These are phyloP conservation scores for Neolamprologus ventralis DNA, from an alignment of 2,113 vertebrate species.

Conservation along the genomic window DNA sequence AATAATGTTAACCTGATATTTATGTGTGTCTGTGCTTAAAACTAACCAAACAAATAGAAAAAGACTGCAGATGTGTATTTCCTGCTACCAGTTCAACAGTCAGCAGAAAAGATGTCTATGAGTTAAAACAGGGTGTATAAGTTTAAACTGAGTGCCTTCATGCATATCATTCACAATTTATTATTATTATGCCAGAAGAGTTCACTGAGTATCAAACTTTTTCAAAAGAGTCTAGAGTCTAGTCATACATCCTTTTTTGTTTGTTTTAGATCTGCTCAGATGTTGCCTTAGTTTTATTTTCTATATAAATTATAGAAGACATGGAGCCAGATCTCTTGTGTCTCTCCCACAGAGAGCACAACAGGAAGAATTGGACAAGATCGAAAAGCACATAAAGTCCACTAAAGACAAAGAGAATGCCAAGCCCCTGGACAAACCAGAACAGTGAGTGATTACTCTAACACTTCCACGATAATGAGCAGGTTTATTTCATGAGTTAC, in stretches of 20 bases:
- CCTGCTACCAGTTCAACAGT: not conserved
- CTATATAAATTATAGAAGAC: not conserved
- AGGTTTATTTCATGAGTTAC: not conserved
- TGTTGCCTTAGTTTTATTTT: not conserved
- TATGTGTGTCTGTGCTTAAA: not conserved
- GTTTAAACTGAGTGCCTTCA: not conserved
- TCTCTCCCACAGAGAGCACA: conserved; percentile 82
- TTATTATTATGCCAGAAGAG: not conserved
- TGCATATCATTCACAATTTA: not conserved
- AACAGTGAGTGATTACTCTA: conserved; percentile 81
- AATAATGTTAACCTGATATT: not conserved
- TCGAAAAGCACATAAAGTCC: conserved; percentile 88
- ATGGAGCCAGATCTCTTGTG: not conserved
- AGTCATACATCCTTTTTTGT: not conserved
- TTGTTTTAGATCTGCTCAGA: not conserved
- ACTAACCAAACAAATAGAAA: not conserved
- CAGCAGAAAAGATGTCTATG: not conserved
- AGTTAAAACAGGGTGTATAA: not conserved
- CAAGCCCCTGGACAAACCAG: conserved; percentile 94
- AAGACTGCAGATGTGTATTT: not conserved
- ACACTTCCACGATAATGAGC: not conserved
- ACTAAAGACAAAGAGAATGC: conserved; percentile 86
- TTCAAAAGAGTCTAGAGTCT: not conserved
- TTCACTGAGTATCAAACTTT: not conserved
- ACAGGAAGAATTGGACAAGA: conserved; percentile 94